Base-by-base conservation (phyloP, 2,888 invertebrate genomes). In the Anthophora plumipes region DNA sequence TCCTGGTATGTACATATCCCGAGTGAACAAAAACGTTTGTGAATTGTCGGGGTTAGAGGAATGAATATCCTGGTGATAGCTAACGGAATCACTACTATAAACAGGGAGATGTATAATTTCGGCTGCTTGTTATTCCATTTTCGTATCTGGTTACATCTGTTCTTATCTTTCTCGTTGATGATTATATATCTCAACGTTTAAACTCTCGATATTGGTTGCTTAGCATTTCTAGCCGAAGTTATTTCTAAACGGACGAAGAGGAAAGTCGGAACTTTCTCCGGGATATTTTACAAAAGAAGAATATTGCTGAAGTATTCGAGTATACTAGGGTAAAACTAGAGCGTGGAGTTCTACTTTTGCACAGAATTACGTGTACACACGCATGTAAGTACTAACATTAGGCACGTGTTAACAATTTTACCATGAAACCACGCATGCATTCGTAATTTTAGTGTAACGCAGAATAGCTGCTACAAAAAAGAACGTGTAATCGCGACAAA, bases 201-300 rank as follows among this genome's bases (percentile, higher is more conserved):
- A 31, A 31, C 2, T 31, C 31, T 4, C 31, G 4, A 31, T 31
- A 31, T 31, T 31, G 31, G 31, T 4, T 31, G 4, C 31, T 31
- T 31, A 31, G 31, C 31, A 31, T 4, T 31, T 31, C 1, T 1
- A 31, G 31, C 31, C 1, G 4, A 31, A 31, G 2, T 1, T 31
- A 31, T 31, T 31, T 31, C n/a, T 61, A 22, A 61, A 39, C 61
- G 22, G 41, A 22, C 25, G 46, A 12, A 43, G 43, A 25, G 20
- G 20, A 41, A 54, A 67, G 4, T 37, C n/a, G 14, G 55, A n/a
- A 57, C 55, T 31, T 68, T 43, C 55, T 9, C 14, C 43, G 25
- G n/a, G 55, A 55, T 11, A 55, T 68, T 46, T 68, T 20, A 43
- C 46, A 20, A 20, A 17, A 57, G 68, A 17, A 57, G 20, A 54